phyloP scores from a whole-genome alignment of 2,888 invertebrate species.

The Elegia similella region DNA sequence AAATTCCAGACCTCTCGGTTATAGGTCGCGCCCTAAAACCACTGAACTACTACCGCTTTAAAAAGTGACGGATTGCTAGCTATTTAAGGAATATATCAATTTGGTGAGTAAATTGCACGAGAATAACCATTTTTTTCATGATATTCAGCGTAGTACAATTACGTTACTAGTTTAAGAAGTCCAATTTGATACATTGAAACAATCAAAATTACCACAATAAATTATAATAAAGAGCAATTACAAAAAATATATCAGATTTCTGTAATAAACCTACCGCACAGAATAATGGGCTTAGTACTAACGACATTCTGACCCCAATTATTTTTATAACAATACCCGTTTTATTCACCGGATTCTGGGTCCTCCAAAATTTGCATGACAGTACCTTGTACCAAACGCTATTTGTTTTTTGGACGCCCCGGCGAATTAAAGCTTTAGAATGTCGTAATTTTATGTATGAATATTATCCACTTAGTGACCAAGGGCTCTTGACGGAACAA shows the following conservation, averaged over 20 bases:
- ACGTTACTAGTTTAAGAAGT: too few relatives aligned
- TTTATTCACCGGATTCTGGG: constrained; percentile 56
- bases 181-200: too few relatives aligned
- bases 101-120: too few relatives aligned
- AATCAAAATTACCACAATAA: not conserved
- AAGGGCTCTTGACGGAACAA: constrained; percentile 30
- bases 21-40: too few relatives aligned
- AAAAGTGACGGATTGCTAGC: too few relatives aligned
- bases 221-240: constrained; percentile 22
- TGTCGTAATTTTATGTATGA: constrained; percentile 50
- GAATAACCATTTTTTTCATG: too few relatives aligned
- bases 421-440: constrained; percentile 42
- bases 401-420: constrained; percentile 61
- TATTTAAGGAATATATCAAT: too few relatives aligned
- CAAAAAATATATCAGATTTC: constrained; percentile 26
- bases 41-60: too few relatives aligned
- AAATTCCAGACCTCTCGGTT: too few relatives aligned
- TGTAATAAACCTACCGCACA: constrained; percentile 28
- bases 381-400: constrained; percentile 58
- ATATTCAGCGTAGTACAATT: too few relatives aligned
- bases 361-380: constrained; percentile 67
- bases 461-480: constrained; percentile 40
- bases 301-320: constrained; percentile 64
- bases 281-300: constrained; percentile 49
- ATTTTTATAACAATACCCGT: constrained; percentile 71